Percentiles rank a stretch among this genome's conserved stretches.
Evolutionary conservation across 2,888 invertebrate genomes (phyloP).

Genomic region (Dastarcus helophoroides): DNA sequence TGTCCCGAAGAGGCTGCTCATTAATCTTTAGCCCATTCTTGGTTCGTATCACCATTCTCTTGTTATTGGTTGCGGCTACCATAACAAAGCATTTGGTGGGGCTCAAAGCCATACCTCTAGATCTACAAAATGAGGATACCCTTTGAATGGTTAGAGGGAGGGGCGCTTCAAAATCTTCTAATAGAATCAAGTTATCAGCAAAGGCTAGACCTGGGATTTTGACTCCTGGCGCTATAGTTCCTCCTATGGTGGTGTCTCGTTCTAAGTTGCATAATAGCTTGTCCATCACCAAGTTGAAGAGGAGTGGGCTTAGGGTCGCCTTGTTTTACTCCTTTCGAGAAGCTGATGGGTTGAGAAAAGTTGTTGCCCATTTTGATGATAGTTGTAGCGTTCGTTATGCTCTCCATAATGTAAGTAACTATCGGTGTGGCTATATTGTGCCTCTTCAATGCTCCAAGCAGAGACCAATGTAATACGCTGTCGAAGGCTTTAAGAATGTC

Average conservation of each 20-base stretch:
- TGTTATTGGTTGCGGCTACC: conserved; percentile 3
- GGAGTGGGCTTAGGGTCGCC: conserved; percentile 9
- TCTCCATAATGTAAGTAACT: neutral
- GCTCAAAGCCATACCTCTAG: conserved; percentile 14
- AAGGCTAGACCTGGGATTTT: conserved; percentile 12
- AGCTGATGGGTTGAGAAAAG: no score
- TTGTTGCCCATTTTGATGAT: no score
- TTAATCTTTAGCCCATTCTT: neutral
- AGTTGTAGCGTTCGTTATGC: no score
- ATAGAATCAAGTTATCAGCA: conserved; percentile 17
- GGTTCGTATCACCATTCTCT: neutral
- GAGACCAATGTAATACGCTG: conserved; percentile 12
- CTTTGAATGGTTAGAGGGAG: conserved; percentile 2
- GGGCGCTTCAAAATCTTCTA: conserved; percentile 6
- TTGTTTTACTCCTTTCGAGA: conserved; percentile 8
- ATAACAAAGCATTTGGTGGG: conserved; percentile 12
- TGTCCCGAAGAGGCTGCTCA: conserved; percentile 1
- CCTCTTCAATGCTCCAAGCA: conserved; percentile 10
- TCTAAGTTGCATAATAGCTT: conserved; percentile 5
- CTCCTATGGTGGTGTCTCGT: conserved; percentile 1
- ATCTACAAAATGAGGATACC: conserved; percentile 8
- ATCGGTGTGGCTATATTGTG: no score
- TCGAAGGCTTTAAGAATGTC: conserved; percentile 17
- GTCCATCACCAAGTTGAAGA: conserved; percentile 10
- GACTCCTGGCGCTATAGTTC: neutral